Base-by-base conservation (phyloP, 2,113 vertebrate genomes). In the Channa maculata region DNA sequence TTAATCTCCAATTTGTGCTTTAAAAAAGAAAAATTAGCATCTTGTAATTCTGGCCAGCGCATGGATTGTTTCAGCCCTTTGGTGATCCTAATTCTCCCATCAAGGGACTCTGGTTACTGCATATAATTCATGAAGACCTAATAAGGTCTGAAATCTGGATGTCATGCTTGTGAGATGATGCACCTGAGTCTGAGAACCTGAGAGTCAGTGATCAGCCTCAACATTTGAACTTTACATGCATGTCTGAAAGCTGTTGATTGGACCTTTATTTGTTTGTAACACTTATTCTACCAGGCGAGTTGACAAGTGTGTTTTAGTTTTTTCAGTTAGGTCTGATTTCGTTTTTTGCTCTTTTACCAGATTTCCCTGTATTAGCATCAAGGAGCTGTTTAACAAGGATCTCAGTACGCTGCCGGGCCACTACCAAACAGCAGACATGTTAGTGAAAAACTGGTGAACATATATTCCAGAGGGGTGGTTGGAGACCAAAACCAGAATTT, bases 281-380 rank as follows among this genome's bases (percentile, higher is more conserved):
- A 1, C 34, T 54, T 58, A 58, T n/a, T 68, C 53, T 37, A 59
- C 8, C 68, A 65, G 80, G 60, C 59, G 70, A 80, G 46, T 73
- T 44, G 33, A 51, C 48, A 39, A n/a, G 38, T 24, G 24, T 24
- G 24, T 24, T 24, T 24, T 24, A 24, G 24, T 24, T 24, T 24
- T 24, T 24, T 24, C 24, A 24, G 24, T 24, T 24, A 24, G 24
- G 37, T 33, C 5, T n/a, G 5, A 45, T 41, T 13, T 11, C n/a
- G 13, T 37, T 45, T 11, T 34, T 24, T 24, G 24, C 24, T 24
- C 24, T 24, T 24, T 24, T 24, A 24, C 24, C 24, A 24, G 24
- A 24, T 24, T 24, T 24, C 24, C 24, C 24, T 24, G 24, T 24
- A 24, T 24, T 24, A 24, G 24, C 24, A 24, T 24, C 24, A 4